Evolutionary conservation across 2,797 vertebrate species (phyloP), one percentile per base, ranked within the genome.

Genomic region (Urosaurus nigricauda): DNA sequence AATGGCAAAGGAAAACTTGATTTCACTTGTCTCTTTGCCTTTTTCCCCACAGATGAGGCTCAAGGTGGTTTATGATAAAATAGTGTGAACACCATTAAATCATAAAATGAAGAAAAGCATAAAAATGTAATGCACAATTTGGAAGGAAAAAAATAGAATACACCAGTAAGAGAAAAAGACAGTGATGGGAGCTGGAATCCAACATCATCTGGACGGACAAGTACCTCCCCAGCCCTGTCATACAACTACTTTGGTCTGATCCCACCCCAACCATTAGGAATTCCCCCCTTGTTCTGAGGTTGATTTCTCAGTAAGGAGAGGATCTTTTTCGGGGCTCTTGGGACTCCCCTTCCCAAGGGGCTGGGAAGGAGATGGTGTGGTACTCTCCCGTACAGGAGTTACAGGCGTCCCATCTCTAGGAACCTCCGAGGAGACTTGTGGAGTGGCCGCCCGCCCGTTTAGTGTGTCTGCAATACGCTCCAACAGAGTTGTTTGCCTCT

Each of bases 401-500:
- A 11, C 37, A 2, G 16, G 53, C 2, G 40, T 85, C 56, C 56
- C 17, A 5, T 65, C 11, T 16, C 71, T 60, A 40, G 73, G 60
- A 47, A 19, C 56, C 5, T 43, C 26, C 4, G 75, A 74, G 40
- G 84, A 43, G 29, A 71, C 9, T 40, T 74, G 83, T 6, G 83
- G 83, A 84, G 83, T n/a, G 19, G 37, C 40, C 9, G 43, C 37
- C 11, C 56, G 84, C 7, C 71, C 84, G 1, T 37, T 77, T 47
- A 85, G 58, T 0, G 84, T 63, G 60, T 85, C 84, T 0, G 71
- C 84, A 11, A 85, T 85, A 74, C 75, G 74, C 84, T 85, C 84
- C 84, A 85, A 85, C 56, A 85, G 56, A 78, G 84, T 85, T 19
- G 84, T 85, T 63, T 85, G 84, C 73, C 84, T n/a, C 73, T 85